These are phyloP conservation scores for Hippocampus guttulatus DNA, from an alignment of 2,113 vertebrate genomes.

Conservation along the genomic window DNA sequence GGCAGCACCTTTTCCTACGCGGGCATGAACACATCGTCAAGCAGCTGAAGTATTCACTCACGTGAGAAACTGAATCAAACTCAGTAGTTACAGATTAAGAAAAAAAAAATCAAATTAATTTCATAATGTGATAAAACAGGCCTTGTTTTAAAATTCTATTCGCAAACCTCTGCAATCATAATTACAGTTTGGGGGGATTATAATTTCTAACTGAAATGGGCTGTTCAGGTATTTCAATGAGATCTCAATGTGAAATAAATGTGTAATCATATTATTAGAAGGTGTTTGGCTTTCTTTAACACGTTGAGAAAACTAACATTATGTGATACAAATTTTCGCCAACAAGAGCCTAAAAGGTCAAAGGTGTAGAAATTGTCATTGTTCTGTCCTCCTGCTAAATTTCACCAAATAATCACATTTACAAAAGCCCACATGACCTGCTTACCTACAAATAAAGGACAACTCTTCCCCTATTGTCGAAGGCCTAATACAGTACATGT, in stretches of 20 bases:
- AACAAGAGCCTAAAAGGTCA: not conserved
- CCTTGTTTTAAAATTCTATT: not conserved
- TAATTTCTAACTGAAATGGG: not conserved
- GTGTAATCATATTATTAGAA: not conserved
- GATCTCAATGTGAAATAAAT: not conserved
- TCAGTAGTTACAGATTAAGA: slow-evolving; percentile 3
- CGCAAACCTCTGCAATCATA: not conserved
- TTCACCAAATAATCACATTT: not conserved
- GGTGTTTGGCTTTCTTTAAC: not conserved
- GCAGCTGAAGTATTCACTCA: not conserved
- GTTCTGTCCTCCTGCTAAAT: too few species aligned
- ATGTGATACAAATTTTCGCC: not conserved
- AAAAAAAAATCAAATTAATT: too few species aligned
- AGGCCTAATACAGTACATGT: not conserved
- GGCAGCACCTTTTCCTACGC: slow-evolving; percentile 24
- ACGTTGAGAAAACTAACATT: not conserved
- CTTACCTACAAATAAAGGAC: not conserved
- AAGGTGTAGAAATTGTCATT: too few species aligned
- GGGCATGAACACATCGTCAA: not conserved
- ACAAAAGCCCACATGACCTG: not conserved
- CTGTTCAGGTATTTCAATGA: not conserved
- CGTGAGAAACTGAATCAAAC: not conserved
- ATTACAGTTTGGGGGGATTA: not conserved
- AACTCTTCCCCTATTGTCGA: not conserved
- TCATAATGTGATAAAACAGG: not conserved